Percentiles rank a stretch among this genome's conserved stretches.
phyloP scores from a whole-genome alignment of 1,140 invertebrate genomes.

The Aethina tumida region DNA sequence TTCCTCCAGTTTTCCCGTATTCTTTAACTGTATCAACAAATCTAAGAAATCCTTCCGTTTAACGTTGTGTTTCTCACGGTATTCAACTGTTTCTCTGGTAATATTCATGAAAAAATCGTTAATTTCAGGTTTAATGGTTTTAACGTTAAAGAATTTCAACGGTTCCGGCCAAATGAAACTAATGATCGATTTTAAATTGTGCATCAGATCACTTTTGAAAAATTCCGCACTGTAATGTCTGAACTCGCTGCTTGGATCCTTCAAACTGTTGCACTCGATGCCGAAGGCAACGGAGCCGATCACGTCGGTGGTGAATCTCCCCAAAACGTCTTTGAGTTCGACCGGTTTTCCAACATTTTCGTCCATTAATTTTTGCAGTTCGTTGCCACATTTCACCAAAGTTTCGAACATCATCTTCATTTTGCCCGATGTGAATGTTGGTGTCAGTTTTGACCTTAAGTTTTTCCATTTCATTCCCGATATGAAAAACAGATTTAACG shows the following conservation, averaged over 20 bases:
- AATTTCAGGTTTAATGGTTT: too few species aligned
- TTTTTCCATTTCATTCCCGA: constrained; percentile 8
- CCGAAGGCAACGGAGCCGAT: constrained; percentile 35
- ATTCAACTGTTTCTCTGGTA: too few species aligned
- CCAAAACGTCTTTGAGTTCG: constrained; percentile 7
- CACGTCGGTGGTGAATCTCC: constrained; percentile 14
- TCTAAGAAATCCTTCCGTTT: too few species aligned
- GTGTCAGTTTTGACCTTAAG: constrained; percentile 11
- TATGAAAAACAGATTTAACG: constrained; percentile 9
- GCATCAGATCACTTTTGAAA: too few species aligned
- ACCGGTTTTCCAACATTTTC: constrained; percentile 9
- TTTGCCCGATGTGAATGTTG: constrained; percentile 28
- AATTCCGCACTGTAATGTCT: constrained; percentile 19
- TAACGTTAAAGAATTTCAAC: too few species aligned
- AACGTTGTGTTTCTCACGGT: too few species aligned
- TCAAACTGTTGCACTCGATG: constrained; percentile 31
- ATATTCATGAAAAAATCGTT: too few species aligned
- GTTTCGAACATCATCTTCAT: constrained; percentile 38
- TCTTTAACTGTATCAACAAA: too few species aligned
- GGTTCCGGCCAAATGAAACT: too few species aligned
- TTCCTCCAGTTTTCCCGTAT: too few species aligned
- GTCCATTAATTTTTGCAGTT: constrained; percentile 35
- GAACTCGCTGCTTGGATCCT: constrained; percentile 38
- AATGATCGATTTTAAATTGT: too few species aligned
- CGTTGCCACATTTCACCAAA: constrained; percentile 10